Percentiles rank a stretch among this genome's conserved stretches.
Conservation (phyloP, 2,113 vertebrate genomes). For the Cynoglossus semilaevis region DNA sequence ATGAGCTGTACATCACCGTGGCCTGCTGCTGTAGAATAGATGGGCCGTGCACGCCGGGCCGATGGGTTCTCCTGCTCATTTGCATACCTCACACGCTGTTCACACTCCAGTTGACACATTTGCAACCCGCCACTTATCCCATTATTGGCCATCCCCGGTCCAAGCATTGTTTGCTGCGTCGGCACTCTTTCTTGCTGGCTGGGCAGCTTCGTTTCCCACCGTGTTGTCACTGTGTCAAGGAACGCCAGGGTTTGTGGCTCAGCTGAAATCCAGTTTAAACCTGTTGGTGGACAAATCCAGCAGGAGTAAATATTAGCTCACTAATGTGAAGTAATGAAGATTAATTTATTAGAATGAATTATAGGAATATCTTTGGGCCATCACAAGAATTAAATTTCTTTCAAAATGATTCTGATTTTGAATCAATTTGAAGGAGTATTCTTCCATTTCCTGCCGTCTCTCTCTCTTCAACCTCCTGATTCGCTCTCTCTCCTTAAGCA, state of each 20-base stretch:
- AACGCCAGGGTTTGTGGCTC: constrained; percentile 30
- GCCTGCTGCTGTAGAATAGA: constrained; percentile 45
- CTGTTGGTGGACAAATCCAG: too few relatives aligned
- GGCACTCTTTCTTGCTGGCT: constrained; percentile 47
- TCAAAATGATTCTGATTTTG: too few relatives aligned
- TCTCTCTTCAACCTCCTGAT: constrained; percentile 64
- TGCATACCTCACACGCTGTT: constrained; percentile 68
- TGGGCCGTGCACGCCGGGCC: constrained; percentile 45
- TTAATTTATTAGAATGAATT: too few relatives aligned
- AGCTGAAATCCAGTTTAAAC: constrained; percentile 30
- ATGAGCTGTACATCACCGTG: constrained; percentile 32
- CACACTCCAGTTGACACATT: constrained; percentile 72
- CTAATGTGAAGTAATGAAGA: too few relatives aligned
- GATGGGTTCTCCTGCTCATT: constrained; percentile 56
- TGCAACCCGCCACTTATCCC: constrained; percentile 71
- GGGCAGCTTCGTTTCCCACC: constrained; percentile 33
- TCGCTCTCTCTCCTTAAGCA: constrained; percentile 70
- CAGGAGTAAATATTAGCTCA: too few relatives aligned
- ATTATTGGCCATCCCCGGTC: constrained; percentile 62
- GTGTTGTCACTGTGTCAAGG: constrained; percentile 21
- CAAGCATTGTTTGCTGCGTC: constrained; percentile 61
- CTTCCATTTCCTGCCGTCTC: constrained; percentile 76
- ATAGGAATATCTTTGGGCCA: too few relatives aligned
- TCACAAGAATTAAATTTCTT: too few relatives aligned
- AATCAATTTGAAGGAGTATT: constrained; percentile 93